Conservation (phyloP, 2,888 invertebrate species). For the Isoperla grammatica region DNA sequence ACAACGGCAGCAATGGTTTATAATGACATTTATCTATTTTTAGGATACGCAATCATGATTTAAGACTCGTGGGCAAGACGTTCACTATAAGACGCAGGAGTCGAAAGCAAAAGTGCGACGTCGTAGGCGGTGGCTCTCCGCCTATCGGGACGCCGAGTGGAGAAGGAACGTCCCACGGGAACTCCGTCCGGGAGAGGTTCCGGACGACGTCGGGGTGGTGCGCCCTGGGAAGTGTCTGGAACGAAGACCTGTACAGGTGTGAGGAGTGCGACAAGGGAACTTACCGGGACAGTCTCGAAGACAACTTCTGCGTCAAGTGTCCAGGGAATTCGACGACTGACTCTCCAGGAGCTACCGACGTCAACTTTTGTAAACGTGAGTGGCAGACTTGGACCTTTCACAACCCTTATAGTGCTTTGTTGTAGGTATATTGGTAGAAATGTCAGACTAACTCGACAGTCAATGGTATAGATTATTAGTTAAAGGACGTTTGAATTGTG, state of each 20-base stretch:
- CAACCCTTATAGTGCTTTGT: no score
- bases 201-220: slow-evolving; percentile 1
- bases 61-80: slow-evolving; percentile 1
- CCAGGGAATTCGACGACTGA: slow-evolving; percentile 43
- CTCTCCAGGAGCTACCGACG: slow-evolving; percentile 36
- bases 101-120: neutral
- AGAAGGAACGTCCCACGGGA: no score
- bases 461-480: no score
- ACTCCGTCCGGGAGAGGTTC: no score
- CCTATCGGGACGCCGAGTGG: no score
- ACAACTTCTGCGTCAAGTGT: slow-evolving; percentile 42
- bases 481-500: no score
- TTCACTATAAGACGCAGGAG: neutral
- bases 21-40: neutral
- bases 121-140: no score
- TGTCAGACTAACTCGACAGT: no score
- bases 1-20: no score
- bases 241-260: slow-evolving; percentile 36
- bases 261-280: slow-evolving; percentile 39
- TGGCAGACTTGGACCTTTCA: neutral
- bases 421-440: neutral
- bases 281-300: slow-evolving; percentile 40
- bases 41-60: neutral
- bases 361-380: slow-evolving; percentile 42
- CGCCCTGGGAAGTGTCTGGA: slow-evolving; percentile 39